Base-by-base conservation (phyloP, 2,113 vertebrate genomes). In the Bucco capensis region DNA sequence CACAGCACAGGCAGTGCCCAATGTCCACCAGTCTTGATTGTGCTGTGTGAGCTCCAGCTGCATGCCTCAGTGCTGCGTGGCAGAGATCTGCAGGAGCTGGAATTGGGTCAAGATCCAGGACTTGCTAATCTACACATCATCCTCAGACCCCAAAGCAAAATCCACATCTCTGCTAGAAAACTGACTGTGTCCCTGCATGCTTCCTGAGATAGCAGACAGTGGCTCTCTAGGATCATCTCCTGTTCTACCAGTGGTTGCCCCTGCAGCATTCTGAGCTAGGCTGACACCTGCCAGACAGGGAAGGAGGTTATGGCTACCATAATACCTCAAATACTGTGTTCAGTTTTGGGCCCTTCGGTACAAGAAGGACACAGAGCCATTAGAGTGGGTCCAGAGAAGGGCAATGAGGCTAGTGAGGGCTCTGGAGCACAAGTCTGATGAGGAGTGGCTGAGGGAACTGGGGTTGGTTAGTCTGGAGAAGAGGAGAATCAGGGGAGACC, bases 31-130 rank as follows among this genome's bases (percentile, higher is more conserved):
- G 74, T 42, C 51, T 0, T 0, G 19, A 31, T 18, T n/a, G 35
- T 42, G 72, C 37, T 57, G 3, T 21, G 37, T 22, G 51, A 72
- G n/a, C 51, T 58, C 5, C 0, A 54, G 33, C 50, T 51, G n/a
- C 1, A 0, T 27, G 53, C n/a, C 47, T 44, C 0, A 1, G 40
- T 42, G 31, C 35, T 25, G 21, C 0, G 0, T 22, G 30, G 25
- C 30, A 49, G 77, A 78, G 47, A 10, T 23, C 47, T 42, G 38
- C 42, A 11, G 11, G 60, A 50, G 28, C 31, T 38, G 27, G 51
- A 78, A 24, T 8, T 23, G 21, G 8, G 19, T 13, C 3, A 1
- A 54, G 46, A 30, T 42, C 62, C 72, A 83, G 58, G 15, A 64
- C 30, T 28, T 47, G 15, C 25, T 54, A 14, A n/a, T 37, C 37